Base-by-base conservation (phyloP, 2,888 invertebrate species). In the Clunio marinus region DNA sequence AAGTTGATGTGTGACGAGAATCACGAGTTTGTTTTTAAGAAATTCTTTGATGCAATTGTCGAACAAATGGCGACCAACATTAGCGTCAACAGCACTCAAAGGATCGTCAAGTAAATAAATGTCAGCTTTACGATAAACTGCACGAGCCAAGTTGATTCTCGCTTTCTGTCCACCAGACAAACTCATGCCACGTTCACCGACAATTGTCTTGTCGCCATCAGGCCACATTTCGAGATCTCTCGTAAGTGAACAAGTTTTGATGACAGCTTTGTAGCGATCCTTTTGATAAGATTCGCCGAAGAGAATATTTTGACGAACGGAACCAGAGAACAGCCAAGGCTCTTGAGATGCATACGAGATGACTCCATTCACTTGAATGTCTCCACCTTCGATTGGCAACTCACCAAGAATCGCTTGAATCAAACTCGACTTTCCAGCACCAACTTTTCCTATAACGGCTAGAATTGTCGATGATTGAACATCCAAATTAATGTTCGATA, bases 61-160 rank as follows among this genome's bases (percentile, higher is more conserved):
- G 78, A 95, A 96, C 72, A 96, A 81, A 77, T 93, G 90, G 2
- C 90, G 86, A 1, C 93, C 92, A 1, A 96, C 95, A 76, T 91
- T 90, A 0, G 93, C 86, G 79, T 96, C 96, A 13, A 96, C 95
- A 0, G 95, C 95, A 70, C 93, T 89, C 37, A 96, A 80, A 0
- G 96, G 95, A 80, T 96, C 96, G 77, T 96, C 96, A 66, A 96
- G 79, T 17, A 96, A 78, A 75, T 93, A 95, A 71, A 95, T 88
- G 72, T 93, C 91, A 0, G 91, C 88, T 71, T 92, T 85, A 63
- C 88, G 86, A 78, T 94, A 95, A 0, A 94, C 87, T 0, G 93
- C 89, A 71, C 95, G 85, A 0, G 93, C 93, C 55, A 96, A 82
- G 69, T 91, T 92, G 67, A 96, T 89, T 71, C 96, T 84, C 0